phyloP scores from a whole-genome alignment of 2,888 invertebrate genomes.

The Frankliniella fusca region DNA sequence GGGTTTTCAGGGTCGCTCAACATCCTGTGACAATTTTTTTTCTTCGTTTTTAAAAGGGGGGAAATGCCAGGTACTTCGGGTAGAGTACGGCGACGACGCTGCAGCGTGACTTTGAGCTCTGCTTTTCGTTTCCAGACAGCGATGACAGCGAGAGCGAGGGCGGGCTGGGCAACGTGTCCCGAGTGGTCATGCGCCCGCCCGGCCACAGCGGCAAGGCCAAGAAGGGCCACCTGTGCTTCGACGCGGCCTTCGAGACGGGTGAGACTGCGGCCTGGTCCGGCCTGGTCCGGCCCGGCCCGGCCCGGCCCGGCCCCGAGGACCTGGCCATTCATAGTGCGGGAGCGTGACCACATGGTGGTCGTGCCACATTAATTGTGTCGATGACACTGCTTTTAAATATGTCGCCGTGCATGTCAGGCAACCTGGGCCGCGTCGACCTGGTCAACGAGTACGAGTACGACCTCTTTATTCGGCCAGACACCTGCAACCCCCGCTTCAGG shows the following conservation, averaged over 20 bases:
- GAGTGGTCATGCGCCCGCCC: slow-evolving; percentile 79
- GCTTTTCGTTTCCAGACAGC: slow-evolving; percentile 59
- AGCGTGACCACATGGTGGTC: no score
- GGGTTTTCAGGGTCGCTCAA: no score
- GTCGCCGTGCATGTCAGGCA: slow-evolving; percentile 50
- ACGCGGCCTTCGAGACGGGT: slow-evolving; percentile 95
- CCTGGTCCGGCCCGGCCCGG: not conserved
- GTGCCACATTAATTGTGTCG: no score
- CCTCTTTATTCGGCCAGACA: slow-evolving; percentile 91
- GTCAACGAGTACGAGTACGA: slow-evolving; percentile 94
- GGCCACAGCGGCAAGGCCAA: slow-evolving; percentile 94
- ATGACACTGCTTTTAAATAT: no score
- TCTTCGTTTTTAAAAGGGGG: no score
- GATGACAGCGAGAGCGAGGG: slow-evolving; percentile 92
- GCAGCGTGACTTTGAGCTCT: no score
- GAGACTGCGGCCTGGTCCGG: slow-evolving; percentile 36
- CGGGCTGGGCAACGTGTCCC: slow-evolving; percentile 86
- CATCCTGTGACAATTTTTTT: no score
- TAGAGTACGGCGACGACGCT: no score
- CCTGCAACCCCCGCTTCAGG: slow-evolving; percentile 85
- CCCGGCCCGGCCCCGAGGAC: not conserved
- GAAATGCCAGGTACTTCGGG: no score
- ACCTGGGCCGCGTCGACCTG: slow-evolving; percentile 91
- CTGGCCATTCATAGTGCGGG: no score
- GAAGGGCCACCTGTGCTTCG: slow-evolving; percentile 92